A percentile compares a stretch with the other conserved stretches of the same genome.
phyloP scores from a whole-genome alignment of 2,888 invertebrate species.

The Drosophila pegasa region DNA sequence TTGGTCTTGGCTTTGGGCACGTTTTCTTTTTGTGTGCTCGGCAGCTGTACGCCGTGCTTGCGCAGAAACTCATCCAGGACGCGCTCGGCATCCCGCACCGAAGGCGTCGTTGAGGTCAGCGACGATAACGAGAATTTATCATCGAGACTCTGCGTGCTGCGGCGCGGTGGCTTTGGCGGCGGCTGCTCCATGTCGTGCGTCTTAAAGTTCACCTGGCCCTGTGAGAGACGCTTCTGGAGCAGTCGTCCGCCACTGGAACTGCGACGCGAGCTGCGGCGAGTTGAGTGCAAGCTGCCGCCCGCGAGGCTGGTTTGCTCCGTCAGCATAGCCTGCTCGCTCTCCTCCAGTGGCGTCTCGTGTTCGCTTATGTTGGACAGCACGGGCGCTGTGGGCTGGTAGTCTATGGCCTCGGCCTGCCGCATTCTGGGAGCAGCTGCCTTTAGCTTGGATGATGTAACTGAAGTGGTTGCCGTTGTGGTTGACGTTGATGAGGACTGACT shows the following conservation, averaged over 20 bases:
- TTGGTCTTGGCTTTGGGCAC: slow-evolving; percentile 40
- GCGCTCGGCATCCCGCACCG: slow-evolving; percentile 80
- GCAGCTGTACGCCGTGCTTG: slow-evolving; percentile 67
- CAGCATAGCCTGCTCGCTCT: slow-evolving; percentile 12
- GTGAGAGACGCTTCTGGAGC: slow-evolving; percentile 80
- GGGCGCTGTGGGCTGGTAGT: slow-evolving; percentile 59
- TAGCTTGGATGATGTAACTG: background rate
- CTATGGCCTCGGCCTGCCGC: slow-evolving; percentile 29
- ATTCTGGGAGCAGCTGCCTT: slow-evolving; percentile 16
- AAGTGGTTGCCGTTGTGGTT: slow-evolving; percentile 2
- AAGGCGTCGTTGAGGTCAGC: slow-evolving; percentile 74
- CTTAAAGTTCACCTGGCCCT: slow-evolving; percentile 67
- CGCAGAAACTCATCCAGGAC: slow-evolving; percentile 79
- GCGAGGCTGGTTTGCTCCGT: slow-evolving; percentile 34
- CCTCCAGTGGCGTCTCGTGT: slow-evolving; percentile 61
- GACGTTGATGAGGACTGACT: slow-evolving; percentile 6
- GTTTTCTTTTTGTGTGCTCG: slow-evolving; percentile 22
- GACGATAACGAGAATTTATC: slow-evolving; percentile 65
- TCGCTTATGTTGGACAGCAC: slow-evolving; percentile 61
- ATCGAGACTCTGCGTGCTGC: slow-evolving; percentile 63
- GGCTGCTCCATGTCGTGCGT: slow-evolving; percentile 67
- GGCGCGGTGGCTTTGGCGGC: slow-evolving; percentile 83
- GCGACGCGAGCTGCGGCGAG: slow-evolving; percentile 49
- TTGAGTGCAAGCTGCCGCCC: slow-evolving; percentile 28
- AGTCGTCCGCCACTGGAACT: slow-evolving; percentile 78